phyloP scores from a whole-genome alignment of 2,113 vertebrate genomes.

The Dryoscopus gambensis region DNA sequence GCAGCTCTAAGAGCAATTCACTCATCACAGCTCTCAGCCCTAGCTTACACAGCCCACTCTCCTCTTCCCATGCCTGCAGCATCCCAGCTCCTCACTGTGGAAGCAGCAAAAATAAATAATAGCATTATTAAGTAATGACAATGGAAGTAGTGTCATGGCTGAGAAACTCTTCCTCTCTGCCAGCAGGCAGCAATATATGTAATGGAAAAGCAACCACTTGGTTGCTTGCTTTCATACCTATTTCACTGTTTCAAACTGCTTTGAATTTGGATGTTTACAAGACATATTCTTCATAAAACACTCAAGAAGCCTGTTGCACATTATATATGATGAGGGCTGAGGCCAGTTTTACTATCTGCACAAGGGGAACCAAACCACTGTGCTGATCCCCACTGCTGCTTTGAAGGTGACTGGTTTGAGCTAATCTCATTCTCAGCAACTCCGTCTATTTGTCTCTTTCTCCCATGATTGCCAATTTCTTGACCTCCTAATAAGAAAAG shows the following conservation, averaged over 20 bases:
- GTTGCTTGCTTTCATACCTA: neutral
- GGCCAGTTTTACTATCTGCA: neutral
- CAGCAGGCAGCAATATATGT: neutral
- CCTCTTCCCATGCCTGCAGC: neutral
- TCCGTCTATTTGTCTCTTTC: neutral
- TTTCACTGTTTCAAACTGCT: neutral
- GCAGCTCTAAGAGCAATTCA: neutral
- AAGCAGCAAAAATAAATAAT: neutral
- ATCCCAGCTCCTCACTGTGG: neutral
- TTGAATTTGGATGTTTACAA: neutral
- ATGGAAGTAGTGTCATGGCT: neutral
- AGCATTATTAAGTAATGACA: neutral
- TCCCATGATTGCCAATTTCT: neutral
- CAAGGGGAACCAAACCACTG: neutral
- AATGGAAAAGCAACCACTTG: neutral
- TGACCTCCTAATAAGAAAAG: neutral
- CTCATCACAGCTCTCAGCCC: neutral
- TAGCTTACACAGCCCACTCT: neutral
- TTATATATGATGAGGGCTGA: neutral
- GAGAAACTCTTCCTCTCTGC: neutral
- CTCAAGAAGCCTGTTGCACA: neutral
- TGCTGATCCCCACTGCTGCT: neutral
- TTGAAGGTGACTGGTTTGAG: neutral
- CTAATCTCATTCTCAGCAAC: neutral
- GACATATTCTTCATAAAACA: neutral